These are phyloP conservation scores for Fundulus diaphanus DNA, from an alignment of 2,797 vertebrate species.

Conservation along the genomic window DNA sequence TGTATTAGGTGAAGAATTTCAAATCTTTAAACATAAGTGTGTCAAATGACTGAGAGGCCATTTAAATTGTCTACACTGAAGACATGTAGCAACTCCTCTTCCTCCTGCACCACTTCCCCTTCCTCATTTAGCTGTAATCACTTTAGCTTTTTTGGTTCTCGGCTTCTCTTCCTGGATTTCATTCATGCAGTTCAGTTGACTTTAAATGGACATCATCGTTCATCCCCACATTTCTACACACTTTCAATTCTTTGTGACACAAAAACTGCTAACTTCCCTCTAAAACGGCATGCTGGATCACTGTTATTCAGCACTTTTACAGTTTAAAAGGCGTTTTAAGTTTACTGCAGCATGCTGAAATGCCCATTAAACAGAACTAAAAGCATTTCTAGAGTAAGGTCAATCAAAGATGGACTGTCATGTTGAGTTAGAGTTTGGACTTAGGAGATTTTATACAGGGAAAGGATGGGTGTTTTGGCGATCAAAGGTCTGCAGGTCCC, in stretches of 20 bases:
- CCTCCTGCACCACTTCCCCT: slow-evolving; percentile 65
- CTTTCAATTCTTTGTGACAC: neutral
- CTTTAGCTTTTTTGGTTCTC: neutral
- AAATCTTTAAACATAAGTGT: neutral
- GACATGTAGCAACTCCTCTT: slow-evolving; percentile 48
- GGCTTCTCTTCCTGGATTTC: slow-evolving; percentile 28
- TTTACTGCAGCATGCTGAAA: neutral
- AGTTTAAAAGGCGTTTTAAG: neutral
- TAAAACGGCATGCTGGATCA: neutral
- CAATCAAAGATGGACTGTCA: neutral
- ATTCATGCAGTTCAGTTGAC: slow-evolving; percentile 30
- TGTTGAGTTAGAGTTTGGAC: slow-evolving; percentile 14
- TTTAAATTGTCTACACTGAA: slow-evolving; percentile 41
- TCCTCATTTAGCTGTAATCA: slow-evolving; percentile 47
- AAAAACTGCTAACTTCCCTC: neutral
- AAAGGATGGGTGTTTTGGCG: slow-evolving; percentile 20
- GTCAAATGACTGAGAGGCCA: neutral
- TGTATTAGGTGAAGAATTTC: neutral
- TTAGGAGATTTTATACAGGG: slow-evolving; percentile 8
- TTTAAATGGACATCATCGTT: slow-evolving; percentile 46
- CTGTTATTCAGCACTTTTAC: slow-evolving; percentile 1
- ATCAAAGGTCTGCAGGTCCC: slow-evolving; percentile 52
- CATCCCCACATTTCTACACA: slow-evolving; percentile 6
- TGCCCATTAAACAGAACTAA: neutral
- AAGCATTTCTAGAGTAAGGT: neutral